Evolutionary conservation across 2,797 vertebrate genomes (phyloP), one percentile per base, ranked within the genome.

Genomic region (Sarcoramphus papa): DNA sequence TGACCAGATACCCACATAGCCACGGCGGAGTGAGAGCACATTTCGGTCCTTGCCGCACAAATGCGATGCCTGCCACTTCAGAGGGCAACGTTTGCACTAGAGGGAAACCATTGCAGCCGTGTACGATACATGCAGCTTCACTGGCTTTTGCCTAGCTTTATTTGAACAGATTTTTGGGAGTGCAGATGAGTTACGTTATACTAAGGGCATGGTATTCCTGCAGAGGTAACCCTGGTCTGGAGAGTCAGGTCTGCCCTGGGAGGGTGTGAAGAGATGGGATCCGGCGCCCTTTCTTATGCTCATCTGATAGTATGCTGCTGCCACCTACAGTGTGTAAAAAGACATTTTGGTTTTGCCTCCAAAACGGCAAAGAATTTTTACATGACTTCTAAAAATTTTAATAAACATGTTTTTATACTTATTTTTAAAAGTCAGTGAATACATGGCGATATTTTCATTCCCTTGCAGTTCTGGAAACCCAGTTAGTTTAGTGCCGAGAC

Each of bases 301-400:
- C 69, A 81, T 96, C 62, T 96, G 76, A 72, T 84, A 90, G 94
- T 91, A 63, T 95, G 85, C 94, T 97, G 95, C 96, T 97, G 97
- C 97, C 97, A 95, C 56, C 96, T 96, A 88, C 40, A 14, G 96
- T 57, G 13, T 40, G 8, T 51, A 57, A 53, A 68, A 70, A 53
- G 54, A 50, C 5, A 1, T 43, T 90, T 69, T 47, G 51, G 31
- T 7, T 91, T 93, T 96, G 92, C 87, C 91, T 94, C 40, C 47
- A 33, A 95, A 95, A 81, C 75, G 90, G 90, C 91, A 79, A 74
- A 43, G 18, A 21, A 31, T 72, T 92, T 95, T 90, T 93, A 78
- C 65, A 84, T 51, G 45, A 87, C n/a, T 74, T 79, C 12, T 30
- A 40, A 59, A 90, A 91, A 78, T 21, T 50, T 77, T 84, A 97